Base-by-base conservation (phyloP, 1,140 invertebrate genomes). In the Maniola jurtina region DNA sequence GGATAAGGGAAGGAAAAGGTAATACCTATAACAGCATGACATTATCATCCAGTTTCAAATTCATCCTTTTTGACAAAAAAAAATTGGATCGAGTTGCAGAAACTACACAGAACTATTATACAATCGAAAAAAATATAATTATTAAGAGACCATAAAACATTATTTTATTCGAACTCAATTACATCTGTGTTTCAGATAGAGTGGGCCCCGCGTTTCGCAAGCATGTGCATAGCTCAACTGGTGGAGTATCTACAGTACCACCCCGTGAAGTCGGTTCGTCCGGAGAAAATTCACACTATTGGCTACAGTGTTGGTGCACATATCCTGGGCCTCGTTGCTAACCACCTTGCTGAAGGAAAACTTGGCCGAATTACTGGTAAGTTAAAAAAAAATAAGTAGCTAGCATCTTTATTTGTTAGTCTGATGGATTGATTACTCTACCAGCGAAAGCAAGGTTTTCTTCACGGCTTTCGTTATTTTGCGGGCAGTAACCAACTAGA, bases 281-380 rank as follows among this genome's bases (percentile, higher is more conserved):
- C 95, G 0, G 94, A 96, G 75, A 92, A 93, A 54, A 86, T 97
- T 33, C 96, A 97, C 83, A 92, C 97, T 0, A 94, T 97, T 54
- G 96, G 96, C 0, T 97, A 96, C 84, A 96, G 95, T 76, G 95
- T 97, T 25, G 96, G 96, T 8, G 95, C 96, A 0, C 96, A 97
- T 73, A 96, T 97, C 52, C 94, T 95, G 25, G 96, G 96, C 0
- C 89, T 96, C 34, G 94, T 96, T 0, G 95, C 96, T 16, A 96
- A 96, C 82, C 94, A 95, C 76, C 80, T 97, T 54, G 75, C 86
- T 42, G 90, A 91, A 42, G 93, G 93, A 8, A 96, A 96, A 85
- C 86, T 97, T 35, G 95, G 96, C 54, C 92, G 95, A 72, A 97
- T 96, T 33, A 96, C 96, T 54, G 96, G 96, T 93, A 88, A 88